A percentile compares a stretch with the other conserved stretches of the same genome.
These are phyloP conservation scores for Pygathrix nemaeus DNA, from an alignment of 2,113 vertebrate genomes.

Conservation along the genomic window DNA sequence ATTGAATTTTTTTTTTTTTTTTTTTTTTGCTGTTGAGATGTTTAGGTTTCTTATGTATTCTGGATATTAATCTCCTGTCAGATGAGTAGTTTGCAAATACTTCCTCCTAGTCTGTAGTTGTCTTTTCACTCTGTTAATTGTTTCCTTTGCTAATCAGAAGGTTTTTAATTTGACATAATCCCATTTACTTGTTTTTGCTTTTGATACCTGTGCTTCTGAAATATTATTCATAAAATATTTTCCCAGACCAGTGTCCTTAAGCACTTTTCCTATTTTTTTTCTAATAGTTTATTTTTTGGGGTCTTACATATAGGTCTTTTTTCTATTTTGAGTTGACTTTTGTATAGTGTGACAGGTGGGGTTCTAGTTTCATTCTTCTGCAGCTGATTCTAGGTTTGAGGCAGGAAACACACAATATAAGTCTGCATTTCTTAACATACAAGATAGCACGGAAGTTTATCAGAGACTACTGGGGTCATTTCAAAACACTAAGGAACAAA, in stretches of 20 bases:
- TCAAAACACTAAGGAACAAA: background rate
- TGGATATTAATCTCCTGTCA: background rate
- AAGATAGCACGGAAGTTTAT: background rate
- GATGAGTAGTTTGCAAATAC: background rate
- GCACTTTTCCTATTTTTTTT: background rate
- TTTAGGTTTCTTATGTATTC: background rate
- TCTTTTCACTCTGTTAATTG: background rate
- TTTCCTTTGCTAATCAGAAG: background rate
- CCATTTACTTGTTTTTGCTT: background rate
- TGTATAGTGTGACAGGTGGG: background rate
- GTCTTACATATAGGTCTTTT: background rate
- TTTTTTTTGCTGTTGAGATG: background rate
- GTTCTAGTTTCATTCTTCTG: background rate
- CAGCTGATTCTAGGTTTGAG: background rate
- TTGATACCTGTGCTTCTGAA: background rate
- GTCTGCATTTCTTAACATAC: background rate
- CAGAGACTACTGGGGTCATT: background rate
- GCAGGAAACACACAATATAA: background rate
- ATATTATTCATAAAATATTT: background rate
- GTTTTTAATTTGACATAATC: background rate
- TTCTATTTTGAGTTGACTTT: background rate
- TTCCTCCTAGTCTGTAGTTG: background rate
- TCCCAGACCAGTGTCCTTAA: background rate
- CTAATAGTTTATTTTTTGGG: background rate
- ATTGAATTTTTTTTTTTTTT: background rate